Evolutionary conservation across 2,113 vertebrate genomes (phyloP).

Genomic region (Conger conger): DNA sequence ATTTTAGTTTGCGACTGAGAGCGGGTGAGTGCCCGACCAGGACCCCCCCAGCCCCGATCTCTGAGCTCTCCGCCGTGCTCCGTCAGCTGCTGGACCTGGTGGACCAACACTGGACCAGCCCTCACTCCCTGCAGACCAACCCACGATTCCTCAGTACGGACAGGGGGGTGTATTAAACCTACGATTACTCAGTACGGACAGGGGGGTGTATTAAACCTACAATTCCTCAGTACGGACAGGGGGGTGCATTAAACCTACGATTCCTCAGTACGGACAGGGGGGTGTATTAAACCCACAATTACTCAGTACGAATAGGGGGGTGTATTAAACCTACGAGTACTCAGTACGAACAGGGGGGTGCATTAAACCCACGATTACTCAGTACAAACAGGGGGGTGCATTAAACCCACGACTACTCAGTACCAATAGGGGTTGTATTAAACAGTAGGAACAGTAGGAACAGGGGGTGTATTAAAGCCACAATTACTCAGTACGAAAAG

Average conservation of each 20-base stretch:
- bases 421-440: no score
- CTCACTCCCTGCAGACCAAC: conserved; percentile 66
- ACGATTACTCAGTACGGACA: no score
- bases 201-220: no score
- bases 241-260: no score
- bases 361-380: conserved; percentile 70
- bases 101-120: conserved; percentile 66
- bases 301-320: conserved; percentile 51
- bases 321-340: no score
- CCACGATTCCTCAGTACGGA: conserved; percentile 66
- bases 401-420: no score
- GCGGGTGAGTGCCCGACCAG: background rate
- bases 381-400: conserved; percentile 44
- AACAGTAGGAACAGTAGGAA: no score
- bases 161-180: no score
- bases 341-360: no score
- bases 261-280: no score
- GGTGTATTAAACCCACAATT: conserved; percentile 72
- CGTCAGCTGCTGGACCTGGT: conserved; percentile 65
- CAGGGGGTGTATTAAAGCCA: no score
- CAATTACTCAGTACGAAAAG: no score
- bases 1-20: background rate
- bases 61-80: conserved; percentile 57
- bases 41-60: conserved; percentile 36
- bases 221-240: conserved; percentile 62